Evolutionary conservation across 2,797 vertebrate species (phyloP), one percentile per base, ranked within the genome.

Genomic region (Megaceryle alcyon): DNA sequence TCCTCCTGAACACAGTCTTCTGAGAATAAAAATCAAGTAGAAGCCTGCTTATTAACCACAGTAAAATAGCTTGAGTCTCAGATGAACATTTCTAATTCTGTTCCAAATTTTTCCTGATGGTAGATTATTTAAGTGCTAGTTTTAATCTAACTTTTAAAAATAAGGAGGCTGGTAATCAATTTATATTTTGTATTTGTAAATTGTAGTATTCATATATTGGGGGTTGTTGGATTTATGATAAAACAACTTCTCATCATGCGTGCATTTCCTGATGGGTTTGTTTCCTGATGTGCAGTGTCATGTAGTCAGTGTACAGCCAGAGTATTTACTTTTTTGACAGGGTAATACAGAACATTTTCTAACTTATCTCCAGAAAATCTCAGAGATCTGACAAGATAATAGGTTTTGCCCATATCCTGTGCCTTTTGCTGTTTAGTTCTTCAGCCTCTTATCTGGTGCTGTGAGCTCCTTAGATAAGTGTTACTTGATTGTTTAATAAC

Each of bases 401-500:
- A 97, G 83, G 71, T 97, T 94, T 97, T 96, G 59, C 93, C 77
- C 77, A 19, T 68, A 88, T 84, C 89, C 79, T 61, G 12, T 90
- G 75, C 61, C 82, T 97, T 97, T 96, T 96, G 92, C 54, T 68
- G 26, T 76, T 97, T 91, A 96, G 96, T 96, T 96, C 97, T 93
- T 94, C 81, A 86, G 57, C 71, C 88, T 93, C 80, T 97, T 97
- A 89, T 94, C 77, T 95, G 94, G 66, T 77, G 84, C 80, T 96
- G 73, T 93, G 94, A 96, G 78, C 66, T 92, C 73, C 95, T 96
- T 95, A 44, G 71, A 65, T 97, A 97, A 97, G 93, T 95, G 82
- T 93, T 95, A 82, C 82, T 96, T 96, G 89, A 96, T 94, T 97
- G 95, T 96, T 97, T 95, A 96, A 96, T 93, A 96, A 96, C 93